Evolutionary conservation across 2,888 invertebrate species (phyloP).

Genomic region (Drosophila pegasa): DNA sequence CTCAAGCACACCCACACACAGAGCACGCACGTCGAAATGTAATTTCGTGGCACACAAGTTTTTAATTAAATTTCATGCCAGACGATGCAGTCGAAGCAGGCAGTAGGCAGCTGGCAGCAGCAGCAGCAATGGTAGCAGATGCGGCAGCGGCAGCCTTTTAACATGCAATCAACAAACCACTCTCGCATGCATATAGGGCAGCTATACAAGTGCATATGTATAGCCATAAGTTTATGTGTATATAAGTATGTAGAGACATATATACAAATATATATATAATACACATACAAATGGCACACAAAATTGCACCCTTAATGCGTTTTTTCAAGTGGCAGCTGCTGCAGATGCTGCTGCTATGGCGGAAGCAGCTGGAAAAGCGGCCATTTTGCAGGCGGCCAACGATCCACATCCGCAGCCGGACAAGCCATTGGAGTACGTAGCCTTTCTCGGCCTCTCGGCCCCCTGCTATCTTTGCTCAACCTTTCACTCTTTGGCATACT

Average conservation of each 20-base stretch:
- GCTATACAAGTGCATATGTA: conserved; percentile 50
- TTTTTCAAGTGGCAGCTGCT: conserved; percentile 71
- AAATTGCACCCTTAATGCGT: conserved; percentile 76
- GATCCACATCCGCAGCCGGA: conserved; percentile 55
- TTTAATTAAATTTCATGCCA: conserved; percentile 80
- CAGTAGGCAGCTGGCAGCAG: conserved; percentile 15
- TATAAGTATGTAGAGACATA: conserved; percentile 34
- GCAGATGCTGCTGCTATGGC: conserved; percentile 24
- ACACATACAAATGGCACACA: conserved; percentile 61
- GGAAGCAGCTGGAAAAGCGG: conserved; percentile 53
- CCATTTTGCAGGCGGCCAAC: conserved; percentile 58
- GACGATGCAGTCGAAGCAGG: conserved; percentile 54
- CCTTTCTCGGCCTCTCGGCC: not conserved
- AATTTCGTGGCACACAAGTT: conserved; percentile 81
- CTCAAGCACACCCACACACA: conserved; percentile 26
- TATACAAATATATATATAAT: conserved; percentile 34
- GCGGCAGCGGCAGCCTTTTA: conserved; percentile 68
- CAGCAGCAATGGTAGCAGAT: conserved; percentile 23
- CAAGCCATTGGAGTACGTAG: conserved; percentile 37
- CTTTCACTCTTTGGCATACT: conserved; percentile 23
- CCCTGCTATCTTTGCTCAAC: not conserved
- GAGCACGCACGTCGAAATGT: conserved; percentile 72
- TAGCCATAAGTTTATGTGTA: conserved; percentile 37
- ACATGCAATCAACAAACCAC: conserved; percentile 80
- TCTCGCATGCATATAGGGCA: conserved; percentile 74